Evolutionary conservation across 2,888 invertebrate genomes (phyloP).

Genomic region (Parochlus steinenii): DNA sequence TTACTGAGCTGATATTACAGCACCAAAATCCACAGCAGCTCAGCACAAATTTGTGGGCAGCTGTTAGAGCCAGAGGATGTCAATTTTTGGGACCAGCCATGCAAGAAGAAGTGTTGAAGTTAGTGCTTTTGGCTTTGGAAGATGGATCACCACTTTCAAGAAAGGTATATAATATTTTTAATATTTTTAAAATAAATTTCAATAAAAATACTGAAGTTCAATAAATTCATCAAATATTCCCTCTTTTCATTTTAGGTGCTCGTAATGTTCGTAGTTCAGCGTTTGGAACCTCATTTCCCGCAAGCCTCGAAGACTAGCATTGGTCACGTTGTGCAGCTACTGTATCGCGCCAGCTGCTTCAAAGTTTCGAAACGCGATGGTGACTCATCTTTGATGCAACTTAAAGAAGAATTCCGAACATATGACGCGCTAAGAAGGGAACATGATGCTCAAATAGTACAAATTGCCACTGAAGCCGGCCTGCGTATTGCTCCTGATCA

Average conservation of each 20-base stretch:
- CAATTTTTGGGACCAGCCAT: conserved; percentile 98
- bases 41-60: conserved; percentile 88
- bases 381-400: conserved; percentile 93
- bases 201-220: not conserved
- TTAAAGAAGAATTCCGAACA: conserved; percentile 90
- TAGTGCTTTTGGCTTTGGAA: conserved; percentile 84
- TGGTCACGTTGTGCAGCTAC: conserved; percentile 94
- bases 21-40: conserved; percentile 94
- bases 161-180: too few relatives aligned
- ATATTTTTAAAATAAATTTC: conserved; percentile 3
- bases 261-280: conserved; percentile 97
- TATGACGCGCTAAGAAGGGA: conserved; percentile 87
- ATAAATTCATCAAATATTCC: too few relatives aligned
- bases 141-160: conserved; percentile 88
- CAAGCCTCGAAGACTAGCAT: conserved; percentile 98
- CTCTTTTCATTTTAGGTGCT: too few relatives aligned
- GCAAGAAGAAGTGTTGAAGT: conserved; percentile 95
- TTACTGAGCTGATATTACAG: conserved; percentile 82
- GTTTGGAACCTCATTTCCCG: conserved; percentile 85
- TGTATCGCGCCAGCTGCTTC: conserved; percentile 96
- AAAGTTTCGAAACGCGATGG: conserved; percentile 94
- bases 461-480: conserved; percentile 95
- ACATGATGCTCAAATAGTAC: conserved; percentile 96
- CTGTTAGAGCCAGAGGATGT: conserved; percentile 89
- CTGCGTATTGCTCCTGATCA: conserved; percentile 94